Conservation (phyloP, 1,140 invertebrate species). For the Drosophila saltans region DNA sequence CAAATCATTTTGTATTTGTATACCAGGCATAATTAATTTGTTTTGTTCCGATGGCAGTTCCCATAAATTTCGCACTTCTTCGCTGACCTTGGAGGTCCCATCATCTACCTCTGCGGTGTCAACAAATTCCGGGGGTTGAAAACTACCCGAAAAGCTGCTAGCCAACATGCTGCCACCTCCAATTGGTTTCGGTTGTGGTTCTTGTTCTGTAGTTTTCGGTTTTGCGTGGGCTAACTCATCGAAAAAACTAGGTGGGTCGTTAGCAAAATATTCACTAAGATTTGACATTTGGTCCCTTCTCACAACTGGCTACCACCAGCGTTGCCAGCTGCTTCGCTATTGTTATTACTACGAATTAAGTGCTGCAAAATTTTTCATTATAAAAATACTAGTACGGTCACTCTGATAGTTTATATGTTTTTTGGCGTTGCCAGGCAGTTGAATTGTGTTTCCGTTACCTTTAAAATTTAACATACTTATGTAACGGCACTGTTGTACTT, state of each 20-base stretch:
- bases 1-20: conserved; percentile 75
- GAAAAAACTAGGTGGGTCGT: conserved; percentile 82
- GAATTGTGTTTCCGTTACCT: too few relatives aligned
- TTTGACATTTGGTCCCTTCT: conserved; percentile 60
- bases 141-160: conserved; percentile 69
- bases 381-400: too few relatives aligned
- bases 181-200: conserved; percentile 24
- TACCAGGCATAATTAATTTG: conserved; percentile 73
- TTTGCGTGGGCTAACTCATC: conserved; percentile 71
- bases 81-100: conserved; percentile 63
- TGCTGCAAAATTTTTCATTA: too few relatives aligned
- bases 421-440: too few relatives aligned
- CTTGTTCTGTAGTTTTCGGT: conserved; percentile 46
- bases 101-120: conserved; percentile 71
- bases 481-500: too few relatives aligned
- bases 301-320: neutral
- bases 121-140: conserved; percentile 75
- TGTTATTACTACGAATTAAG: neutral
- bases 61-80: conserved; percentile 78
- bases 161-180: conserved; percentile 48
- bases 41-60: conserved; percentile 44
- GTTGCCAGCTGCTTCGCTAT: conserved; percentile 14
- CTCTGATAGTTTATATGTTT: too few relatives aligned
- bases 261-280: conserved; percentile 81
- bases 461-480: too few relatives aligned